phyloP scores from a whole-genome alignment of 1,140 invertebrate species.

The Neodiprion pinetum region DNA sequence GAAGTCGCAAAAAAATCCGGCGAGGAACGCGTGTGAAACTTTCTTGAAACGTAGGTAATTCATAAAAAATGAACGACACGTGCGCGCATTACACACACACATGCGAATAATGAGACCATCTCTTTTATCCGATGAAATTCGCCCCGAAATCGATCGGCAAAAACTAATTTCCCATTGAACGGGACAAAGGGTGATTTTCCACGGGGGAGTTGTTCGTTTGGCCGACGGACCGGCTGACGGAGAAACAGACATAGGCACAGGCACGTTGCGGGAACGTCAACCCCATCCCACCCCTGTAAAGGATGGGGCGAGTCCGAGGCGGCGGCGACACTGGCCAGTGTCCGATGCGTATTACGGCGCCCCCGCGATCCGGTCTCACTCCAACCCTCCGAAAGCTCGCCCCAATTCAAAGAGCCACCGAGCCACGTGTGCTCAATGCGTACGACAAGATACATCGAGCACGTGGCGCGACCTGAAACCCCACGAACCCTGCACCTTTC shows the following conservation, averaged over 20 bases:
- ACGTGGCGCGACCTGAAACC: background rate
- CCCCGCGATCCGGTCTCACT: constrained; percentile 30
- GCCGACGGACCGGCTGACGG: constrained; percentile 15
- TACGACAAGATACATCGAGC: constrained; percentile 25
- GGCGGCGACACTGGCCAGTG: constrained; percentile 42
- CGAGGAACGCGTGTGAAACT: too few relatives aligned
- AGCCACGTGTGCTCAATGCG: constrained; percentile 50
- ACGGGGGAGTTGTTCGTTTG: constrained; percentile 41
- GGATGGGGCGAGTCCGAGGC: too few relatives aligned
- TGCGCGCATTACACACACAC: background rate
- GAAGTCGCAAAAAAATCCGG: too few relatives aligned
- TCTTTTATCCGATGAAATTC: constrained; percentile 42
- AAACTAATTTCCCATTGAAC: constrained; percentile 61
- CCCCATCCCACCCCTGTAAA: background rate
- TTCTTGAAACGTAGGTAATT: background rate
- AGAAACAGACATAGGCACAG: constrained; percentile 36
- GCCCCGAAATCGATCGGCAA: constrained; percentile 59
- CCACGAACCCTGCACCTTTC: too few relatives aligned
- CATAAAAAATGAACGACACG: background rate
- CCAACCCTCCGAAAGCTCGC: constrained; percentile 21
- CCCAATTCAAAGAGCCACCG: constrained; percentile 20
- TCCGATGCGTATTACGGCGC: constrained; percentile 59
- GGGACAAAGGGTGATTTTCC: constrained; percentile 62
- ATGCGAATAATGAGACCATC: background rate
- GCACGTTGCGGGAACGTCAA: constrained; percentile 26